phyloP scores from a whole-genome alignment of 2,888 invertebrate species.

The Allophyes oxyacanthae region DNA sequence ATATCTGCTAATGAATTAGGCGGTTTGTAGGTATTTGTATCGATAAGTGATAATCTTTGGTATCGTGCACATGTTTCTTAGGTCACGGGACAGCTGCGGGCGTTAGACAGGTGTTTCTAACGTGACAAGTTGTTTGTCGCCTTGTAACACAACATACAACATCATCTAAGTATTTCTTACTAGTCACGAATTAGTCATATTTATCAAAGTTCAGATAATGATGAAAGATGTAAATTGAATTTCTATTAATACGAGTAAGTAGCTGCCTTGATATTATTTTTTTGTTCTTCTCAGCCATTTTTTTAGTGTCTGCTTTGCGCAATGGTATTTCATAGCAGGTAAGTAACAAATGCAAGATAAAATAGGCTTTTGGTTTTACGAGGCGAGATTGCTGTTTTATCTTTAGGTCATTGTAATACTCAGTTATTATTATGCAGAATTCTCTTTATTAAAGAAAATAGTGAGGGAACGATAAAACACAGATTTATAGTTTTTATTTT shows the following conservation, averaged over 20 bases:
- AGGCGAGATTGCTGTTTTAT: not conserved
- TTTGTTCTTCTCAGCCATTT: too few species aligned
- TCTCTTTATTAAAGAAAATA: too few species aligned
- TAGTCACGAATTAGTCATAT: constrained; percentile 6
- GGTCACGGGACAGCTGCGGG: constrained; percentile 74
- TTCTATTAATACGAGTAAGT: too few species aligned
- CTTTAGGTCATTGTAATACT: not conserved
- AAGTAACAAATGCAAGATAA: not conserved
- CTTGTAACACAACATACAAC: constrained; percentile 28
- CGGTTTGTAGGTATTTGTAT: constrained; percentile 51
- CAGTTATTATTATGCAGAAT: too few species aligned
- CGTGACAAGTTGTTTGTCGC: constrained; percentile 58
- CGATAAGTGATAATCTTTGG: constrained; percentile 58
- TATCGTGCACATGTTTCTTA: constrained; percentile 62
- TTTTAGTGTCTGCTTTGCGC: not conserved
- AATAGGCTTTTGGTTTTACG: not conserved
- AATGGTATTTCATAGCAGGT: not conserved
- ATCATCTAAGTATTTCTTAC: constrained; percentile 14
- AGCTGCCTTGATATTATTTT: too few species aligned
- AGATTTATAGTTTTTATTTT: too few species aligned
- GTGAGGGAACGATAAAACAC: too few species aligned
- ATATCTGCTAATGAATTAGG: constrained; percentile 61
- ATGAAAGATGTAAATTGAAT: constrained; percentile 9
- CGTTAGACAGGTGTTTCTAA: constrained; percentile 86
- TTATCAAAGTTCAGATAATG: not conserved